phyloP scores from a whole-genome alignment of 2,888 invertebrate species.

The Mythimna pallens region DNA sequence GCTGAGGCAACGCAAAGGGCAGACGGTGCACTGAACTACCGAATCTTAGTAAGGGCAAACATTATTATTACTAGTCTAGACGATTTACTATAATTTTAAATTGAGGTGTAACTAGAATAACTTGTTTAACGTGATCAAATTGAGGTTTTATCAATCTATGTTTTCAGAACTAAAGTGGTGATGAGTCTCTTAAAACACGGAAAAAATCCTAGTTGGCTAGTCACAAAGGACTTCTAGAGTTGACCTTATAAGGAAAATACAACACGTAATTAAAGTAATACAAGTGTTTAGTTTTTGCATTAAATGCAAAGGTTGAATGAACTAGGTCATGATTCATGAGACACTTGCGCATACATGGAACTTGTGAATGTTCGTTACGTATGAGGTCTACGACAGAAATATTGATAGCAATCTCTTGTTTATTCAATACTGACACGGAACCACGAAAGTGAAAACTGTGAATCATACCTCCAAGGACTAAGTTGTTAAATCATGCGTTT shows the following conservation, averaged over 20 bases:
- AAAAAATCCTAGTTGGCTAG: neutral
- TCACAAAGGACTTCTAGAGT: neutral
- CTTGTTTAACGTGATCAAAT: constrained; percentile 36
- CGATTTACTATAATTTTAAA: constrained; percentile 67
- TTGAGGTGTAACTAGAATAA: constrained; percentile 55
- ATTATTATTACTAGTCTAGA: constrained; percentile 73
- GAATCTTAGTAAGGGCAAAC: constrained; percentile 72
- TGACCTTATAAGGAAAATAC: constrained; percentile 16
- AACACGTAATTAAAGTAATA: constrained; percentile 10
- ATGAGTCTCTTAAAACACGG: neutral
- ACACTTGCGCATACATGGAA: constrained; percentile 39
- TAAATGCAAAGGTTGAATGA: constrained; percentile 46
- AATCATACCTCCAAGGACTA: constrained; percentile 13
- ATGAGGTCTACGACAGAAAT: constrained; percentile 23
- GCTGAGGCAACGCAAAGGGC: constrained; percentile 71
- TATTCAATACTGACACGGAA: constrained; percentile 13
- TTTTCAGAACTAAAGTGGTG: neutral
- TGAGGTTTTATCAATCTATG: constrained; percentile 1
- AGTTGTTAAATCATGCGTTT: neutral
- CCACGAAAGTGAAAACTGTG: constrained; percentile 21
- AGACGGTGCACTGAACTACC: constrained; percentile 77
- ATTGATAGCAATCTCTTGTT: constrained; percentile 25
- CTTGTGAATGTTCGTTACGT: constrained; percentile 31
- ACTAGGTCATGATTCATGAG: constrained; percentile 60
- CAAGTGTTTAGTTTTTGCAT: constrained; percentile 32